Evolutionary conservation across 2,797 vertebrate genomes (phyloP), one percentile per base, ranked within the genome.

Genomic region (Apogon hyalosoma): DNA sequence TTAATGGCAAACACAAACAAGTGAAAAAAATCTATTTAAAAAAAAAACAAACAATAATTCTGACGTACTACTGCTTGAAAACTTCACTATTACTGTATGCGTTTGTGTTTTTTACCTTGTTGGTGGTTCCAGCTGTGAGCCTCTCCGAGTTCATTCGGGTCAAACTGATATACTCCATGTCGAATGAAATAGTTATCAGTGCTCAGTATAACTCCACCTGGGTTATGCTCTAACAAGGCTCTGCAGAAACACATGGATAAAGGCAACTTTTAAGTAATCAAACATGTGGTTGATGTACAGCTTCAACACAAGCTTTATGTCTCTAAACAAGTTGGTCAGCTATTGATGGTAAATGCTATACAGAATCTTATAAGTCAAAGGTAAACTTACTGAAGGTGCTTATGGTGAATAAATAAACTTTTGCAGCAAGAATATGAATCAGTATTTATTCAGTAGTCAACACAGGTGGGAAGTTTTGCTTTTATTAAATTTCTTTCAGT

Each of bases 41-140:
- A 11, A 10, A n/a, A 24, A 21, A 2, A 48, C 3, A 21, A 2
- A 48, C 3, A 48, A 4, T 4, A 12, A 15, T 39, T 19, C 57
- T 48, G 14, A 53, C 31, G 56, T 48, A 6, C 42, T 53, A 2
- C 12, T 51, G 16, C 6, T 21, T 4, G 11, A 21, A 15, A 7
- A 40, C 7, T 19, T 53, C 19, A n/a, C 36, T 45, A 63, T 19
- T 61, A 40, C 24, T 12, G 5, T 24, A 12, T 42, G 10, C 62
- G 38, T 49, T 4, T 48, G 43, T 61, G 62, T 56, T 40, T 59
- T 91, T 94, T 89, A 98, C 97, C 97, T 96, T 93, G 92, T 68
- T 92, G 93, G 65, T 96, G 95, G 87, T 98, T 99, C 97, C 98
- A 99, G 8, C 95, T 94, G 63, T 99, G 98, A 39, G 98, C 98